phyloP scores from a whole-genome alignment of 2,888 invertebrate genomes.

The Conomelus anceps region DNA sequence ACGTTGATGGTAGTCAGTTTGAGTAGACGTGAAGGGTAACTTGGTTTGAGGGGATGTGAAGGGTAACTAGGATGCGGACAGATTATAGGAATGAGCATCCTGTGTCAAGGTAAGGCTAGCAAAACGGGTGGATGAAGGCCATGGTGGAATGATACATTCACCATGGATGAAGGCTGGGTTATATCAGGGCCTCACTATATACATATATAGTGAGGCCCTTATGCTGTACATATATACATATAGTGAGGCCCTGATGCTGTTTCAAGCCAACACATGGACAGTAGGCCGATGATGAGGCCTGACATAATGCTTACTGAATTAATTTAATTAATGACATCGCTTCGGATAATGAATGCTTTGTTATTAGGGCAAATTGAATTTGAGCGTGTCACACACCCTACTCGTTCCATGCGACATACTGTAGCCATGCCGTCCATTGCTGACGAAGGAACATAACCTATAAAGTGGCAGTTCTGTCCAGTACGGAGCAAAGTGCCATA shows the following conservation, averaged over 20 bases:
- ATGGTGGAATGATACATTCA: no score
- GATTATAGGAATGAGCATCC: background rate
- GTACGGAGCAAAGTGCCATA: background rate
- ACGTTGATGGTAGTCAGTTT: background rate
- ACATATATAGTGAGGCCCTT: no score
- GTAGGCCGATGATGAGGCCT: constrained; percentile 7
- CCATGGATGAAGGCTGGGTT: no score
- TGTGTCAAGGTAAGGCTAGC: background rate
- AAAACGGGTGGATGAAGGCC: no score
- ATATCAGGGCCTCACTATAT: no score
- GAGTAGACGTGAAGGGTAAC: background rate
- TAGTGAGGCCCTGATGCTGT: no score
- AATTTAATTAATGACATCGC: constrained; percentile 26
- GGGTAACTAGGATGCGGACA: background rate
- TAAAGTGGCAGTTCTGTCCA: background rate
- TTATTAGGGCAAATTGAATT: constrained; percentile 25
- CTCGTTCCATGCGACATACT: background rate
- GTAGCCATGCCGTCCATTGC: no score
- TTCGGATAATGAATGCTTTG: constrained; percentile 24
- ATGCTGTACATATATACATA: no score
- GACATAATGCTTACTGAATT: constrained; percentile 24
- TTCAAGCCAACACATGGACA: background rate
- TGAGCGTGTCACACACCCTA: constrained; percentile 11
- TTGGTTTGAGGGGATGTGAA: background rate
- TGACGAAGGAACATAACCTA: background rate